A percentile compares a stretch with the other conserved stretches of the same genome.
phyloP scores from a whole-genome alignment of 2,797 vertebrate genomes.

The Atherinosoma microstoma region DNA sequence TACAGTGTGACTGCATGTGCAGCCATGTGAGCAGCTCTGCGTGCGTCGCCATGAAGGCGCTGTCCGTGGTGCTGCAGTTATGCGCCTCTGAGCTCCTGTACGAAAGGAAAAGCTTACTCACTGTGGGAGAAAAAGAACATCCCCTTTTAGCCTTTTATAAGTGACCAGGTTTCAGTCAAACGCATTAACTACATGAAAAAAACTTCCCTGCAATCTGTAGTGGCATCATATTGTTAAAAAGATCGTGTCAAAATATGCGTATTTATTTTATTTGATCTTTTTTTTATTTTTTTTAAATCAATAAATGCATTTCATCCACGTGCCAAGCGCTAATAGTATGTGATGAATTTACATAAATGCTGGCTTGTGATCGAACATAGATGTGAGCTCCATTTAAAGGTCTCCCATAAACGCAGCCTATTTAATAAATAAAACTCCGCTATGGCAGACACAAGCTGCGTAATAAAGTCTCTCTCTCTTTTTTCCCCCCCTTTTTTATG shows the following conservation, averaged over 20 bases:
- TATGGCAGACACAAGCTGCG: neutral
- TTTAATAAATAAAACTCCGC: neutral
- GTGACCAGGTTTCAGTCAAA: neutral
- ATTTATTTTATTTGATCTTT: neutral
- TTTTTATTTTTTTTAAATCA: constrained; percentile 1
- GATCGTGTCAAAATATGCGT: neutral
- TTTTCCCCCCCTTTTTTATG: neutral
- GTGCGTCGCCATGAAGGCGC: constrained; percentile 28
- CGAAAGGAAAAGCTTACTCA: constrained; percentile 8
- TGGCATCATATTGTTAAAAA: neutral
- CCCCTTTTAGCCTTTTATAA: neutral
- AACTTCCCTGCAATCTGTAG: neutral
- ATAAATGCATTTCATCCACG: neutral
- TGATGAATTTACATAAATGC: neutral
- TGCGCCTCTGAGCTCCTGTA: constrained; percentile 24
- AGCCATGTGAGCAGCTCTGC: neutral
- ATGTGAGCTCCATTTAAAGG: neutral
- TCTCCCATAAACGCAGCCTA: neutral
- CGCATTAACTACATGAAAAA: accelerated
- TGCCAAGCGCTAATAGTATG: neutral
- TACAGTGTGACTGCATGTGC: neutral
- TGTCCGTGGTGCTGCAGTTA: constrained; percentile 73
- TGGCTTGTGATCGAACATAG: neutral
- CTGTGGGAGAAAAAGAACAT: neutral
- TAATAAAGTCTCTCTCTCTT: neutral